These are phyloP conservation scores for Orestias chungarensis DNA, from an alignment of 2,797 vertebrate species.

Conservation along the genomic window DNA sequence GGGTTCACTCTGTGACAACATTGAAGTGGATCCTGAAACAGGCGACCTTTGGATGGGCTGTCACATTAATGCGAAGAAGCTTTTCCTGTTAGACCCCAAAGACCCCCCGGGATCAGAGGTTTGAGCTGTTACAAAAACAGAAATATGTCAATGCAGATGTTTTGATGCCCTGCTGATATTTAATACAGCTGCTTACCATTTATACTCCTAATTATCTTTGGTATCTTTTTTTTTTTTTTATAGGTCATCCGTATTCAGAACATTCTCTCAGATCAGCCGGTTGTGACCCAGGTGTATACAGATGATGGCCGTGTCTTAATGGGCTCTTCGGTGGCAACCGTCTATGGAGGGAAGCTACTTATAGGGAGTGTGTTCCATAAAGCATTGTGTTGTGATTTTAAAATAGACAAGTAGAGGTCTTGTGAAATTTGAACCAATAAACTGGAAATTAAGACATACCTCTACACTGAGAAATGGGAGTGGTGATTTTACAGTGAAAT, in stretches of 20 bases:
- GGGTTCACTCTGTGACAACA: constrained; percentile 85
- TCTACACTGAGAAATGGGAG: no score
- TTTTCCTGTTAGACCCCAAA: constrained; percentile 69
- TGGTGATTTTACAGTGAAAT: not conserved
- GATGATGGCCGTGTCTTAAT: constrained; percentile 87
- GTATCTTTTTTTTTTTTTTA: not conserved
- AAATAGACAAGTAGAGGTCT: constrained; percentile 38
- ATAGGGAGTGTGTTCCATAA: constrained; percentile 91
- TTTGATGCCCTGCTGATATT: not conserved
- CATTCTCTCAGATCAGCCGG: constrained; percentile 81
- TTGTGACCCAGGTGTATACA: constrained; percentile 79
- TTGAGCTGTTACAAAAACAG: constrained; percentile 29
- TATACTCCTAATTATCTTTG: not conserved
- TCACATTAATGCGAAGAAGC: constrained; percentile 83
- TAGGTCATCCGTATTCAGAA: constrained; percentile 87
- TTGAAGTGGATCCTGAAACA: constrained; percentile 83
- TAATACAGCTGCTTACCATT: not conserved
- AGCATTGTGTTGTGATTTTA: constrained; percentile 86
- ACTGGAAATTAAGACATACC: not conserved
- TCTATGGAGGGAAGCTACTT: constrained; percentile 82
- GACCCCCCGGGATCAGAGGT: constrained; percentile 88
- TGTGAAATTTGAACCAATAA: not conserved
- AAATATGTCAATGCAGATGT: not conserved
- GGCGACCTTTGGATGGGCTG: constrained; percentile 89
- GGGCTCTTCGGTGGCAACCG: constrained; percentile 84